Evolutionary conservation across 2,797 vertebrate species (phyloP), one percentile per base, ranked within the genome.

Genomic region (Hybognathus amarus): DNA sequence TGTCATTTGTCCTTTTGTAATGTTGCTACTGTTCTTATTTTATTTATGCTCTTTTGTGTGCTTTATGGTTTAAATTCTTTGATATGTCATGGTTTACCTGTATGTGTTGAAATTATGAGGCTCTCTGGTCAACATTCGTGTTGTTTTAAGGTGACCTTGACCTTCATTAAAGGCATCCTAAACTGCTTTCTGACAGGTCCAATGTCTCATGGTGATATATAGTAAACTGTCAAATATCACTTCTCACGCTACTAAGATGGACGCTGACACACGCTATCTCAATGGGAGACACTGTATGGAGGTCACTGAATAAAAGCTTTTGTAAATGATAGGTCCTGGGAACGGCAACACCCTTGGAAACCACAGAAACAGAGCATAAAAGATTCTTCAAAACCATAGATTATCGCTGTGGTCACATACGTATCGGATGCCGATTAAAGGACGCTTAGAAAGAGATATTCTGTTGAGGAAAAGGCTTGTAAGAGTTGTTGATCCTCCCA

Each of bases 401-500:
- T 24, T 24, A 24, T 69, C 6, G 20, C 33, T 75, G 73, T 30
- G 45, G 47, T 73, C 24, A 11, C 73, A 8, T 33, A 10, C 1
- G 11, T 24, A n/a, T 22, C 8, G 47, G 27, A 52, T 38, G 71
- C 50, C 50, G 9, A 33, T 17, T 24, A 22, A 22, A 22, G 27
- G 18, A 54, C 54, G 47, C 71, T 36, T 12, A 24, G 64, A 38
- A 40, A 30, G 42, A 71, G 68, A 30, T 17, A 63, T 42, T 40
- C 20, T 75, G 70, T 75, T 45, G 30, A 64, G 61, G 66, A 74
- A 71, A 24, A 30, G 42, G 61, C 68, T 54, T 33, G 70, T 83
- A 66, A 71, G 74, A 64, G 83, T 36, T 75, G 81, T 78, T 54
- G 85, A 70, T 74, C 69, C 52, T 85, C 77, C 86, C 79, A 88